A percentile compares a stretch with the other conserved stretches of the same genome.
These are phyloP conservation scores for Menidia menidia DNA, from an alignment of 2,797 vertebrate genomes.

Conservation along the genomic window DNA sequence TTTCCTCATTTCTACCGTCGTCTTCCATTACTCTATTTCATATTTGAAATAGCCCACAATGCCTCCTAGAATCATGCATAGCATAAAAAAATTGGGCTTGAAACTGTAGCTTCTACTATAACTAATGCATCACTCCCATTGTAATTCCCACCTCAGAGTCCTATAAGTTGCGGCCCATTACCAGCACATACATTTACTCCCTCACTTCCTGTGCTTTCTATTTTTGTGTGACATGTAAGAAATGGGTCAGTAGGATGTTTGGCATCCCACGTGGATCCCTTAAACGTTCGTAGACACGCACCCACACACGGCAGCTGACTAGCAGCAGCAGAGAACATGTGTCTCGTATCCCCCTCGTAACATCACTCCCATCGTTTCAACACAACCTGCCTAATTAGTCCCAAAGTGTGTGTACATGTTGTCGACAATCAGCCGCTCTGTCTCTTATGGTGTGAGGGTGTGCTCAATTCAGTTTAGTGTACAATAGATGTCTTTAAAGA, in stretches of 20 bases:
- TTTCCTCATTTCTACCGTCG: conserved; percentile 28
- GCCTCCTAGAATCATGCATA: conserved; percentile 23
- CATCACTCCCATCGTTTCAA: conserved; percentile 53
- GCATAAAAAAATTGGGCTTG: conserved; percentile 14
- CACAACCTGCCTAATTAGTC: conserved; percentile 73
- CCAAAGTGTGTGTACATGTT: conserved; percentile 58
- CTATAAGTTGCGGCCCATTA: conserved; percentile 14
- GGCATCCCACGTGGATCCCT: conserved; percentile 35
- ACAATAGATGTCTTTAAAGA: conserved; percentile 53
- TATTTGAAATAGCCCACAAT: conserved; percentile 14
- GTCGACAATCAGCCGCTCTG: conserved; percentile 46
- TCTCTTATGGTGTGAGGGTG: conserved; percentile 47
- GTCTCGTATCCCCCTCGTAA: conserved; percentile 45
- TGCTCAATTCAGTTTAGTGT: conserved; percentile 55
- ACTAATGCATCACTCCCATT: conserved; percentile 22
- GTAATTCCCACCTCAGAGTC: conserved; percentile 19
- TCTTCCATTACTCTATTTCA: conserved; percentile 36
- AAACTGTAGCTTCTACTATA: conserved; percentile 28
- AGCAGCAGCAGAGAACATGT: conserved; percentile 47
- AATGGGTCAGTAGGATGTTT: conserved; percentile 71
- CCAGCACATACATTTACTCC: conserved; percentile 25
- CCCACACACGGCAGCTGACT: conserved; percentile 35
- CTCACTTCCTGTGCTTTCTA: conserved; percentile 27
- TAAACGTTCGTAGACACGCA: conserved; percentile 26
- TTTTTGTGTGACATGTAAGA: conserved; percentile 49